Conservation (phyloP, 1,140 invertebrate genomes). For the Fopius arisanus region DNA sequence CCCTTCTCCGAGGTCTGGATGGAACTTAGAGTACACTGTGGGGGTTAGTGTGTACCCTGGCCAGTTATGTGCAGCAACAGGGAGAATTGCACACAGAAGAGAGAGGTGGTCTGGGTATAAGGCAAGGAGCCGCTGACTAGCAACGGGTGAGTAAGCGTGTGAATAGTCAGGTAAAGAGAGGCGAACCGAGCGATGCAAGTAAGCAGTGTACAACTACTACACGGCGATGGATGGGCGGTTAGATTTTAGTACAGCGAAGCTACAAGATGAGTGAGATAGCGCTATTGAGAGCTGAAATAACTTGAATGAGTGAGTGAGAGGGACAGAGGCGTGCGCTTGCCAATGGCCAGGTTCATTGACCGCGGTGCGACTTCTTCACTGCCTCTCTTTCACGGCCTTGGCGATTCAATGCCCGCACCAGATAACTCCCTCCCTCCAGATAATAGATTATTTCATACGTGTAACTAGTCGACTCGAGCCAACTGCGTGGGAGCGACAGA, state of each 20-base stretch:
- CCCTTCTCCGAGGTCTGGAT: not conserved
- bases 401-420: slow-evolving; percentile 63
- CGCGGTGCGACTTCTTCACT: slow-evolving; percentile 55
- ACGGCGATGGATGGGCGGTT: slow-evolving; percentile 4
- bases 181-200: not conserved
- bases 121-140: slow-evolving; percentile 4
- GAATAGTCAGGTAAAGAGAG: slow-evolving; percentile 25
- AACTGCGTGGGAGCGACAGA: not conserved
- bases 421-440: slow-evolving; percentile 56
- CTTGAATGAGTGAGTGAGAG: not conserved
- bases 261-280: slow-evolving; percentile 2
- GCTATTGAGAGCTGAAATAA: not conserved
- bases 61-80: not conserved
- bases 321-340: slow-evolving; percentile 26
- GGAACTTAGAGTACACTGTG: slow-evolving; percentile 1
- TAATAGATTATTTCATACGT: slow-evolving; percentile 63
- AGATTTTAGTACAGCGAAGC: not conserved
- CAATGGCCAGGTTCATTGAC: slow-evolving; percentile 54
- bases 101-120: slow-evolving; percentile 14
- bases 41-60: not conserved
- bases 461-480: slow-evolving; percentile 52
- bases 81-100: slow-evolving; percentile 24
- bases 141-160: slow-evolving; percentile 23
- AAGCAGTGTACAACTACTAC: slow-evolving; percentile 13
- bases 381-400: slow-evolving; percentile 58